These are phyloP conservation scores for Centruroides vittatus DNA, from an alignment of 1,140 invertebrate genomes.

Conservation along the genomic window DNA sequence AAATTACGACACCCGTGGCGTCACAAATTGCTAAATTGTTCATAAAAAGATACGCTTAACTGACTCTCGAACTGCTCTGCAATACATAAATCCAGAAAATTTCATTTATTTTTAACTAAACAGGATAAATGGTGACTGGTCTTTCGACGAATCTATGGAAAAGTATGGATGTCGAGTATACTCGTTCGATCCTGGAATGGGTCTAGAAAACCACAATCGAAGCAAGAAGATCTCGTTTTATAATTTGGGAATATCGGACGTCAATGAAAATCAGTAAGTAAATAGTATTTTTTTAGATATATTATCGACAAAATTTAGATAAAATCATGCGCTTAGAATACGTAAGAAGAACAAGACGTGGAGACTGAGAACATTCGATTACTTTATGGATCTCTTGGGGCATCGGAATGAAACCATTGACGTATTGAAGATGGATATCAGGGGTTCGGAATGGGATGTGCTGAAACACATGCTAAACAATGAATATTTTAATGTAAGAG, in stretches of 20 bases:
- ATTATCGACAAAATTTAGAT: no score
- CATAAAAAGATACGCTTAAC: no score
- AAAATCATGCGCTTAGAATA: no score
- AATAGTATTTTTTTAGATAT: no score
- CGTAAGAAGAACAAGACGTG: conserved; percentile 2
- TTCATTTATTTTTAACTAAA: background rate
- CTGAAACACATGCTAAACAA: conserved; percentile 10
- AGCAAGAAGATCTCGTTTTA: conserved; percentile 6
- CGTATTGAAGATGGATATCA: conserved; percentile 15
- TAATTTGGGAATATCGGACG: conserved; percentile 5
- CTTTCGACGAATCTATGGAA: conserved; percentile 20
- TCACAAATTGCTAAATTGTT: no score
- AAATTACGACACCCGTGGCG: no score
- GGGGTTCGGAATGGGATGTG: conserved; percentile 15
- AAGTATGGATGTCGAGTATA: conserved; percentile 20
- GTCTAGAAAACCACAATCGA: conserved; percentile 1
- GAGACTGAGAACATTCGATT: conserved; percentile 9
- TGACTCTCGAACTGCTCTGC: no score
- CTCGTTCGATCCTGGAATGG: conserved; percentile 21
- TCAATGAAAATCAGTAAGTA: conserved; percentile 7
- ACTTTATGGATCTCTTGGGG: conserved; percentile 7
- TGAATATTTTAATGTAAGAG: conserved; percentile 5
- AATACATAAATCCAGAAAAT: background rate
- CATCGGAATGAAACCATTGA: conserved; percentile 11
- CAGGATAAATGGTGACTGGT: conserved; percentile 22